These are phyloP conservation scores for Fundulus diaphanus DNA, from an alignment of 2,797 vertebrate genomes.

Conservation along the genomic window DNA sequence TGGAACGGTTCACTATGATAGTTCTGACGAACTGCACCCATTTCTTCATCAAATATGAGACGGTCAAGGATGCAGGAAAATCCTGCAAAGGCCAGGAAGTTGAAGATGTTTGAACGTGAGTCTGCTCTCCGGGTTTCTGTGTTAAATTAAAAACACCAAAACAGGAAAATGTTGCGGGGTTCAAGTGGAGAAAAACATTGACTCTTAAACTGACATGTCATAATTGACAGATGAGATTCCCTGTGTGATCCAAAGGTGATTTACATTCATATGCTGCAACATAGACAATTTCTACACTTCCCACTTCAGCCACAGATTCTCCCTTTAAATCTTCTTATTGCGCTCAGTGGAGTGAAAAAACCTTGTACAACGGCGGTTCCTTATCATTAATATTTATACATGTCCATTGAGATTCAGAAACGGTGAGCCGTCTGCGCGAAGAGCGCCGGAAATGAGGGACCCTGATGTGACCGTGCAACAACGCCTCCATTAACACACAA, in stretches of 20 bases:
- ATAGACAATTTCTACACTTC: conserved; percentile 16
- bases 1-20: not conserved
- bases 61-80: not conserved
- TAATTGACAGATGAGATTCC: not conserved
- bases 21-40: not conserved
- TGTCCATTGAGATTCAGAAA: conserved; percentile 34
- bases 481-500: conserved; percentile 20
- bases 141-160: not conserved
- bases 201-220: not conserved
- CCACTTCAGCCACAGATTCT: conserved; percentile 16
- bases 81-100: not conserved
- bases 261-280: conserved; percentile 4
- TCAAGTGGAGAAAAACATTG: conserved; percentile 1
- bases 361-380: conserved; percentile 19
- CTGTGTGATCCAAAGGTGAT: conserved; percentile 14
- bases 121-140: not conserved
- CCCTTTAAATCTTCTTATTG: conserved; percentile 12
- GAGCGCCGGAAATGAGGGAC: conserved; percentile 19
- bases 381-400: conserved; percentile 51
- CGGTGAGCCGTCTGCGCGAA: conserved; percentile 12
- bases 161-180: not conserved
- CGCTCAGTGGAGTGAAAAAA: conserved; percentile 29
- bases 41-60: not conserved
- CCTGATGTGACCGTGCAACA: not conserved
- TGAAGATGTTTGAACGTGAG: not conserved